Evolutionary conservation across 2,797 vertebrate species (phyloP).

Genomic region (Gila robusta): DNA sequence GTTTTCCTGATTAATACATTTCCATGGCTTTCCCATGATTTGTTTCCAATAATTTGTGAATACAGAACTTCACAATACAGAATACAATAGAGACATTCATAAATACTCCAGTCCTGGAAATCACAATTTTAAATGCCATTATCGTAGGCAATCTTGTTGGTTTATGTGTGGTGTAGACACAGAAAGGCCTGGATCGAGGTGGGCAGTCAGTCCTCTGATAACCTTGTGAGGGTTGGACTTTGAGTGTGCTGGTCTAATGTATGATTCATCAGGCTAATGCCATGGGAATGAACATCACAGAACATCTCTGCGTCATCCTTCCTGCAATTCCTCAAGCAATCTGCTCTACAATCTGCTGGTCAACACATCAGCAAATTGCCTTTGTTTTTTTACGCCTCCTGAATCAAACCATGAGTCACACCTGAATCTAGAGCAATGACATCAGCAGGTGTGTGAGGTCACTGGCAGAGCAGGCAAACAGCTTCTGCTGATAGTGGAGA

Average conservation of each 20-base stretch:
- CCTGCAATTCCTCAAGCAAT: constrained; percentile 2
- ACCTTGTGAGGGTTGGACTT: neutral
- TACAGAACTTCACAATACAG: neutral
- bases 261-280: constrained; percentile 6
- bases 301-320: constrained; percentile 15
- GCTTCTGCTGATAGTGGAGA: neutral
- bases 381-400: neutral
- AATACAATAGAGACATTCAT: neutral
- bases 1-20: neutral
- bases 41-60: neutral
- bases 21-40: neutral
- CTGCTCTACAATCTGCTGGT: neutral
- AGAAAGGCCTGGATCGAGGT: neutral
- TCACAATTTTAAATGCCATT: neutral
- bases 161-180: neutral
- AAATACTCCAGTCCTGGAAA: neutral
- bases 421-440: neutral
- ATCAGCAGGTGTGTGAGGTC: neutral
- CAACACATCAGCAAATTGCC: neutral
- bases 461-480: neutral
- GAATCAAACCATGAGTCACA: neutral
- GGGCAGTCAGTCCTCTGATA: no score
- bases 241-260: neutral
- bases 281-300: constrained; percentile 11
- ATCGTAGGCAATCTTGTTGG: neutral